Percentiles rank a stretch among this genome's conserved stretches.
Evolutionary conservation across 2,797 vertebrate species (phyloP).

Genomic region (Meriones psammophilus): DNA sequence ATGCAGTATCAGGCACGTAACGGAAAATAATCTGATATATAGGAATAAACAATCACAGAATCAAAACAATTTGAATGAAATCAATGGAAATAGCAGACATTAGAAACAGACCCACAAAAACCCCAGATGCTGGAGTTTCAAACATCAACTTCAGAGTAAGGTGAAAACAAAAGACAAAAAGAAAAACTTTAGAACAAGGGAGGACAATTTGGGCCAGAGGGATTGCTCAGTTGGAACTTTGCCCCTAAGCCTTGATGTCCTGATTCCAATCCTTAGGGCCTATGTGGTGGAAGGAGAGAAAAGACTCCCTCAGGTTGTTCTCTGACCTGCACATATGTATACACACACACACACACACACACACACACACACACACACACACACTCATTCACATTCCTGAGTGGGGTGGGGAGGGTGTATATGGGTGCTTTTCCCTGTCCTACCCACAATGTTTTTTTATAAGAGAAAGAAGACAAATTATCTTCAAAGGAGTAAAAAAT

Average conservation of each 20-base stretch:
- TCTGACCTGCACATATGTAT: not conserved
- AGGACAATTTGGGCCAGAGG: not conserved
- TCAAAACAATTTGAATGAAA: constrained; percentile 17
- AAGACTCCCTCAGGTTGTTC: not conserved
- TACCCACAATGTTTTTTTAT: not conserved
- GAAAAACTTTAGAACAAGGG: not conserved
- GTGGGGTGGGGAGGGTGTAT: not conserved
- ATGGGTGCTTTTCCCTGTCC: not conserved
- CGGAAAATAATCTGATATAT: not conserved
- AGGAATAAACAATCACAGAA: not conserved
- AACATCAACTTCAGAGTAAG: not conserved
- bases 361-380: not conserved
- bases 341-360: not conserved
- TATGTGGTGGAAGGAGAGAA: not conserved
- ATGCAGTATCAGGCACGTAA: not conserved
- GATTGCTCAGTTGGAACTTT: not conserved
- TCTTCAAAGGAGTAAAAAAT: constrained; percentile 35
- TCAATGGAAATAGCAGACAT: constrained; percentile 10
- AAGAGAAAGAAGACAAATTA: not conserved
- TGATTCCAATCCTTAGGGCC: not conserved
- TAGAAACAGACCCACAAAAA: not conserved
- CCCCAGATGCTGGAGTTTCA: not conserved
- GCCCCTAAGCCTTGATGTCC: not conserved
- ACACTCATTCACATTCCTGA: too few relatives aligned
- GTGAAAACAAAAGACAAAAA: constrained; percentile 11